A percentile compares a stretch with the other conserved stretches of the same genome.
These are phyloP conservation scores for Notechis scutatus DNA, from an alignment of 2,113 vertebrate genomes.

Conservation along the genomic window DNA sequence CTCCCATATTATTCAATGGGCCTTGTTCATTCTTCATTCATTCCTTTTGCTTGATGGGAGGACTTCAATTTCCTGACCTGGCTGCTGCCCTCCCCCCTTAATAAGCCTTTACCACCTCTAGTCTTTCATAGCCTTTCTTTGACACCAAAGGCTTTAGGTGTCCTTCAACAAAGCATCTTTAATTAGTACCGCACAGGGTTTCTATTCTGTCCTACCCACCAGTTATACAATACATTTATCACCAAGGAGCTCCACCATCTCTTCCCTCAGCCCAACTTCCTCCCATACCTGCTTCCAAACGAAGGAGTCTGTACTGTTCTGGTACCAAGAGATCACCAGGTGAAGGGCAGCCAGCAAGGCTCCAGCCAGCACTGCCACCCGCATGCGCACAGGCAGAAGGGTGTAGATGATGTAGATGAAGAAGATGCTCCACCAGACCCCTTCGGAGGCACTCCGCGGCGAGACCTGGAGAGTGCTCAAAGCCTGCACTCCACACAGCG, in stretches of 20 bases:
- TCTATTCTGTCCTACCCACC: background rate
- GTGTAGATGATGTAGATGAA: conserved; percentile 98
- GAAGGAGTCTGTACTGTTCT: conserved; percentile 81
- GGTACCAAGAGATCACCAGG: conserved; percentile 85
- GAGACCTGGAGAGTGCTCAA: conserved; percentile 79
- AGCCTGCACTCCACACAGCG: conserved; percentile 82
- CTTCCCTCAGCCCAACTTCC: background rate
- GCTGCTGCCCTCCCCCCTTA: background rate
- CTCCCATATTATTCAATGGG: background rate
- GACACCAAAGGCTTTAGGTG: background rate
- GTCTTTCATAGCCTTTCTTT: background rate
- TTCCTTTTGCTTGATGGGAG: background rate
- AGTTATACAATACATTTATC: background rate
- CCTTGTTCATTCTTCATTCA: background rate
- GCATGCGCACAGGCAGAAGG: conserved; percentile 91
- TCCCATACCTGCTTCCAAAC: conserved; percentile 90
- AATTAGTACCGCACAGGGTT: background rate
- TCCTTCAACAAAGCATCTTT: background rate
- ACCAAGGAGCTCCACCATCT: background rate
- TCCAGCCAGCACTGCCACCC: conserved; percentile 90
- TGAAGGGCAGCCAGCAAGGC: conserved; percentile 83
- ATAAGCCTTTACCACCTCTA: background rate
- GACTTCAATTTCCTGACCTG: background rate
- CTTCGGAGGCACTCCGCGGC: conserved; percentile 85
- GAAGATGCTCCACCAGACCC: conserved; percentile 94